Base-by-base conservation (phyloP, 1,140 invertebrate species). In the Anthonomus grandis region DNA sequence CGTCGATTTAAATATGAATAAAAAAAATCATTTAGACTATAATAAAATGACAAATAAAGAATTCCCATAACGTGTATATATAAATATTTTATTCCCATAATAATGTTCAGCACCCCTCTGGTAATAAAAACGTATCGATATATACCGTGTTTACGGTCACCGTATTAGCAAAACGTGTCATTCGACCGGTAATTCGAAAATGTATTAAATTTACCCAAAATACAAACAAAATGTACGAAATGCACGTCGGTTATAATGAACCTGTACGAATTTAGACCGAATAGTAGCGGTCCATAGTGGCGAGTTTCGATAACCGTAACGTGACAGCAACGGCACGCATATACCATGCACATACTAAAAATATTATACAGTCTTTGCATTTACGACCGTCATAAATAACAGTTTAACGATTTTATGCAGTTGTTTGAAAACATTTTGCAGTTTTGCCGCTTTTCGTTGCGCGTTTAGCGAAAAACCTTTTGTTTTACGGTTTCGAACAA, bases 281-380 rank as follows among this genome's bases (percentile, higher is more conserved):
- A 61, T 24, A 24, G 22, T 38, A 18, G 13, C 22, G 3, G 18
- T 12, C 37, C 25, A 51, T 58, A 59, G 25, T 39, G 44, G 24
- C 52, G 53, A 13, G 24, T 53, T 39, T 59, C 23, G 53, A 27
- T 44, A 37, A 52, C 56, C 59, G 57, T 55, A 53, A 62, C 57
- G 57, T 50, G 59, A 64, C 51, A 58, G 57, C 31, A 61, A 66
- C 58, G 59, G 61, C 64, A 68, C 60, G 63, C 64, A 66, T 69
- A 66, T n/a, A n/a, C n/a, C n/a, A n/a, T 66, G 64, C 58, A 66
- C 64, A 63, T 64, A 68, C 64, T 69, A 69, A 70, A 69, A 70
- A 67, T 70, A 69, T 70, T 70, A 70, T 65, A 70, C n/a, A n/a
- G 64, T 65, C 68, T 67, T 59, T 63, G 65, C 65, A 66, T 70